These are phyloP conservation scores for Drosophila setifemur DNA, from an alignment of 1,140 invertebrate species.

Conservation along the genomic window DNA sequence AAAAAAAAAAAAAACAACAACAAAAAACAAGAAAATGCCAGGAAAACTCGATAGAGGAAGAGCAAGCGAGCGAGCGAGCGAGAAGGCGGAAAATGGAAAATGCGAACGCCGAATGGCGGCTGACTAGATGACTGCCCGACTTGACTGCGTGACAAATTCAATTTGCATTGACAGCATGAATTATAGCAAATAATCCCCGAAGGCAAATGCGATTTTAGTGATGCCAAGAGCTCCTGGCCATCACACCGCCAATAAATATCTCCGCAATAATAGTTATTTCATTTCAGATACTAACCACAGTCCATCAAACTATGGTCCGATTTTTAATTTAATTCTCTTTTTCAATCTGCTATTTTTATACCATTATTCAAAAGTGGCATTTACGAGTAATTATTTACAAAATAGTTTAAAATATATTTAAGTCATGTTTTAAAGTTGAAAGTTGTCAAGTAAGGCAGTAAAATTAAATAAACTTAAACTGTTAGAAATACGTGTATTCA, in stretches of 20 bases:
- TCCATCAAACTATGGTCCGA: no score
- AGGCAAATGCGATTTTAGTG: constrained; percentile 70
- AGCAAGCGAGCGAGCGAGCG: constrained; percentile 26
- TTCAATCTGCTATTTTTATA: no score
- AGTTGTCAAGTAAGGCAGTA: no score
- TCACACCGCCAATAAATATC: background rate
- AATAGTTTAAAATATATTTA: no score
- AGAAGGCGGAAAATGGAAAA: constrained; percentile 54
- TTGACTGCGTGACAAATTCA: constrained; percentile 78
- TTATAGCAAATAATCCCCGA: constrained; percentile 75
- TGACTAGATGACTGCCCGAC: constrained; percentile 38
- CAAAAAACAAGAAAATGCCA: constrained; percentile 14
- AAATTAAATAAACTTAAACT: no score
- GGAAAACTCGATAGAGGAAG: constrained; percentile 17
- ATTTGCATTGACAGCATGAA: constrained; percentile 80
- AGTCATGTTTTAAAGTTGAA: no score
- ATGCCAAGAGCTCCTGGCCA: constrained; percentile 8
- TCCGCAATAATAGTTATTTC: background rate
- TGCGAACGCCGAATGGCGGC: constrained; percentile 25
- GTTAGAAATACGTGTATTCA: no score
- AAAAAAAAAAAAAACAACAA: constrained; percentile 12
- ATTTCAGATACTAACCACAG: background rate
- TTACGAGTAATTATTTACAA: no score
- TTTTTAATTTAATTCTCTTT: no score
- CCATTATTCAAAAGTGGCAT: no score